Conservation (phyloP, 2,888 invertebrate genomes). For the Epiblema foenella region DNA sequence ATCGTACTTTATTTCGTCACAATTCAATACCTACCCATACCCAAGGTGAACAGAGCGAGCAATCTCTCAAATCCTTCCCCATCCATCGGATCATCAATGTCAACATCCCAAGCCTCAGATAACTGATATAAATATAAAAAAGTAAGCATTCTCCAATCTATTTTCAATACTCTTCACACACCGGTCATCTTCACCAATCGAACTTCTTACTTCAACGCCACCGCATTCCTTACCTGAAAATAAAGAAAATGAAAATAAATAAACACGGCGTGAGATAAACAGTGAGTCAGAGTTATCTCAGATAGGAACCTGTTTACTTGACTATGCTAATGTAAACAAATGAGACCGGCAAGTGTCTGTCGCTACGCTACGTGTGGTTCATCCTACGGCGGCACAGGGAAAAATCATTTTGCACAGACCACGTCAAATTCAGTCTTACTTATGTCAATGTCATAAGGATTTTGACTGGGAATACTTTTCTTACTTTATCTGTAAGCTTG, state of each 20-base stretch:
- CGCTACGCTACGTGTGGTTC: slow-evolving; percentile 6
- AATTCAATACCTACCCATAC: neutral
- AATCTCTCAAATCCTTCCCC: neutral
- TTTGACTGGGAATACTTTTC: neutral
- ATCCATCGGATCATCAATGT: neutral
- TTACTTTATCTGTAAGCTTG: neutral
- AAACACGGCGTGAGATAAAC: slow-evolving; percentile 33
- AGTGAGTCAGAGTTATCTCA: slow-evolving; percentile 38
- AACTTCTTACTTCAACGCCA: neutral
- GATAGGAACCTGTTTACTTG: slow-evolving; percentile 41
- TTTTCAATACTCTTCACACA: neutral
- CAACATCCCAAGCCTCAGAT: no score
- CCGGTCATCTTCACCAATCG: slow-evolving; percentile 11
- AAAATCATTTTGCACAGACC: neutral
- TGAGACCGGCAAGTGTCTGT: slow-evolving; percentile 46
- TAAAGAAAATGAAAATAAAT: slow-evolving; percentile 38
- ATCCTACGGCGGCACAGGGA: neutral
- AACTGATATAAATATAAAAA: no score
- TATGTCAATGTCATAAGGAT: neutral
- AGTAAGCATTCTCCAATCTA: neutral
- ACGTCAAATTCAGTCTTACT: neutral
- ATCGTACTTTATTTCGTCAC: no score
- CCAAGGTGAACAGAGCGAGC: neutral
- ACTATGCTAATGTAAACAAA: slow-evolving; percentile 49
- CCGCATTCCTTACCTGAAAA: slow-evolving; percentile 44